A percentile compares a stretch with the other conserved stretches of the same genome.
Evolutionary conservation across 1,140 invertebrate genomes (phyloP).

Genomic region (Drosophila saltans): DNA sequence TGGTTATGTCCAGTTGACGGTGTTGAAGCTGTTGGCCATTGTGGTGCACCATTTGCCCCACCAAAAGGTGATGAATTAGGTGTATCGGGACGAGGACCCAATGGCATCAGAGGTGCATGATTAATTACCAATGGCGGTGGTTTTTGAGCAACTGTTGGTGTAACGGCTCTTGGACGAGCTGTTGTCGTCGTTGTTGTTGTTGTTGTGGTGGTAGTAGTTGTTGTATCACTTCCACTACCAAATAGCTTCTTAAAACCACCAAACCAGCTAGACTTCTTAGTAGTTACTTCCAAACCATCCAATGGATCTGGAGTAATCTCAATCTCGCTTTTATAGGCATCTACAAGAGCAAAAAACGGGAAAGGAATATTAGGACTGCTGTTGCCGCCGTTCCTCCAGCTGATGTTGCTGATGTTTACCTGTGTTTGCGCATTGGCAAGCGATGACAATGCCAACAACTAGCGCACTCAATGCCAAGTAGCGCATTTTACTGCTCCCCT

Average conservation of each 20-base stretch:
- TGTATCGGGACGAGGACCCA: slow-evolving; percentile 74
- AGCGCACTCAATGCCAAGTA: slow-evolving; percentile 64
- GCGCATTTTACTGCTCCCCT: slow-evolving; percentile 55
- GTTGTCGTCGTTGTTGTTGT: slow-evolving; percentile 36
- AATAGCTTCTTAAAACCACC: slow-evolving; percentile 68
- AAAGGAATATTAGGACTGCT: neutral
- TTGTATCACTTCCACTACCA: slow-evolving; percentile 41
- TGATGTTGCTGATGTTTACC: slow-evolving; percentile 42
- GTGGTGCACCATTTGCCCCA: slow-evolving; percentile 46
- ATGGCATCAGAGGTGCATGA: slow-evolving; percentile 71
- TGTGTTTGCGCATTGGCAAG: slow-evolving; percentile 61
- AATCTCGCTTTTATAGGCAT: slow-evolving; percentile 69
- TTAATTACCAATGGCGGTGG: slow-evolving; percentile 73
- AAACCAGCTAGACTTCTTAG: slow-evolving; percentile 78
- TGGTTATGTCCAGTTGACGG: slow-evolving; percentile 14
- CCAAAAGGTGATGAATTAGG: slow-evolving; percentile 67
- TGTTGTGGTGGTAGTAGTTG: slow-evolving; percentile 33
- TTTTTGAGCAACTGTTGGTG: slow-evolving; percentile 46
- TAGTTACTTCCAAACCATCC: slow-evolving; percentile 60
- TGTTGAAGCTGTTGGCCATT: slow-evolving; percentile 54
- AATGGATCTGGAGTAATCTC: slow-evolving; percentile 69
- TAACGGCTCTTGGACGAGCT: slow-evolving; percentile 15
- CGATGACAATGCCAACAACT: slow-evolving; percentile 54
- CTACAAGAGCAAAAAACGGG: slow-evolving; percentile 20
- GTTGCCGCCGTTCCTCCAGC: neutral